These are phyloP conservation scores for Alfaro cultratus DNA, from an alignment of 2,797 vertebrate genomes.

Conservation along the genomic window DNA sequence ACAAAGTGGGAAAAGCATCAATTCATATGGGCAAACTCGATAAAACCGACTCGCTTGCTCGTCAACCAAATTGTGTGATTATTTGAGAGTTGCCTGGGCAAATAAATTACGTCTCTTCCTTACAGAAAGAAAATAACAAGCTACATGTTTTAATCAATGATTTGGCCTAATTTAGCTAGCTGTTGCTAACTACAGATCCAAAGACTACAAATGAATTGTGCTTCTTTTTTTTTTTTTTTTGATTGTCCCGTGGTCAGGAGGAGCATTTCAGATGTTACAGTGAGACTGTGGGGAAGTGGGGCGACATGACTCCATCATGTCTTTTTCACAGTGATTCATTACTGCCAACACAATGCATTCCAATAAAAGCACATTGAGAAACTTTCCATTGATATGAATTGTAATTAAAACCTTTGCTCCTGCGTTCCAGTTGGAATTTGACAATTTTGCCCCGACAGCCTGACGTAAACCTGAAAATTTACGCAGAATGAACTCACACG, in stretches of 20 bases:
- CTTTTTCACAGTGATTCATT: neutral
- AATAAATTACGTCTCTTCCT: neutral
- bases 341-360: neutral
- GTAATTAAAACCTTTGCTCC: neutral
- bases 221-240: neutral
- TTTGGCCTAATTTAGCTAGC: neutral
- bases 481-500: neutral
- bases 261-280: no score
- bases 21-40: conserved; percentile 10
- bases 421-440: neutral
- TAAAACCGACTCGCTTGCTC: conserved; percentile 7
- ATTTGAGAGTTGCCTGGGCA: conserved; percentile 19
- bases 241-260: no score
- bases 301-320: no score
- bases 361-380: neutral
- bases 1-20: conserved; percentile 13
- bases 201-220: neutral
- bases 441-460: neutral
- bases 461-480: neutral
- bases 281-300: no score
- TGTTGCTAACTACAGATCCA: neutral
- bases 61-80: neutral
- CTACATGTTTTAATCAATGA: conserved; percentile 16
- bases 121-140: neutral
- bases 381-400: neutral